phyloP scores from a whole-genome alignment of 2,113 vertebrate species.

The Raja brachyura region DNA sequence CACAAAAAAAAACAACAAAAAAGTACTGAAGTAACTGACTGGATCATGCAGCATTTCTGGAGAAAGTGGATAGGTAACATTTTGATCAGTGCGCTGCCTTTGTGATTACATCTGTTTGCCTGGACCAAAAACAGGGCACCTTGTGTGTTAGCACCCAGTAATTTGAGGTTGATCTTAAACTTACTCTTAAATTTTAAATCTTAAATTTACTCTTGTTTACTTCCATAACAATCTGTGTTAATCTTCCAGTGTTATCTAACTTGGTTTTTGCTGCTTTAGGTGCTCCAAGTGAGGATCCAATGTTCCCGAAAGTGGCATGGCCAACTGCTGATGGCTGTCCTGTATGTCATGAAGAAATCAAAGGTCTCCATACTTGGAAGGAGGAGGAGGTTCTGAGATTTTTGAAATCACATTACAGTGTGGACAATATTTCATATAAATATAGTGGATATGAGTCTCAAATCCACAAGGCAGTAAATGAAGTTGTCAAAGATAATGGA shows the following conservation, averaged over 20 bases:
- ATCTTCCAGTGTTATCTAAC: not conserved
- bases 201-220: not conserved
- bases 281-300: slow-evolving; percentile 78
- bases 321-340: slow-evolving; percentile 78
- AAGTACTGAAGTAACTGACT: too few species aligned
- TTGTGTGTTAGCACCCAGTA: too few species aligned
- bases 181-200: not conserved
- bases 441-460: slow-evolving; percentile 49
- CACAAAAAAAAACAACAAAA: too few species aligned
- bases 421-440: slow-evolving; percentile 59
- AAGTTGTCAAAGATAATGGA: not conserved
- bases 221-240: not conserved
- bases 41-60: too few species aligned
- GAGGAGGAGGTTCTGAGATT: slow-evolving; percentile 67
- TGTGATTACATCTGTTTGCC: too few species aligned
- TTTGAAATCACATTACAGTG: slow-evolving; percentile 68
- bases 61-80: too few species aligned
- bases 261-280: slow-evolving; percentile 52
- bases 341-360: slow-evolving; percentile 72
- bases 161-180: too few species aligned
- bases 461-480: not conserved
- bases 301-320: slow-evolving; percentile 82
- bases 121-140: too few species aligned
- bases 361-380: slow-evolving; percentile 76
- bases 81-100: too few species aligned